Evolutionary conservation across 2,797 vertebrate genomes (phyloP).

Genomic region (Tarsius wallacei): DNA sequence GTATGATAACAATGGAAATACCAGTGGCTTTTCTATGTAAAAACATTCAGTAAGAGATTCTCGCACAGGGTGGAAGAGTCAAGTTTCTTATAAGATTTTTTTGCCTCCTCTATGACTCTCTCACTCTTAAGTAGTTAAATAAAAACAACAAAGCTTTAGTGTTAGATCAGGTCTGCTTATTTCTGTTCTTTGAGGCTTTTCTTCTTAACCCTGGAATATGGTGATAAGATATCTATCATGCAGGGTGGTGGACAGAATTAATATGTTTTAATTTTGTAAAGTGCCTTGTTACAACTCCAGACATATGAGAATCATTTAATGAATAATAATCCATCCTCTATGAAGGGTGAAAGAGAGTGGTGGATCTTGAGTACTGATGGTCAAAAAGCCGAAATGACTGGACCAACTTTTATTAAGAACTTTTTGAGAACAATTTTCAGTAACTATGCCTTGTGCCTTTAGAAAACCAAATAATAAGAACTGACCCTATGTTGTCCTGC

Average conservation of each 20-base stretch:
- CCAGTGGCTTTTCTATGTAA: background rate
- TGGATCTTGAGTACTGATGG: background rate
- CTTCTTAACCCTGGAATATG: background rate
- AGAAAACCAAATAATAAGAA: background rate
- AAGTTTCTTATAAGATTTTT: background rate
- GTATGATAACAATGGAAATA: too few relatives aligned
- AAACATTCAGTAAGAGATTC: accelerated
- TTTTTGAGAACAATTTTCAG: background rate
- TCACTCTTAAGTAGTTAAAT: background rate
- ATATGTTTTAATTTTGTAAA: constrained; percentile 74
- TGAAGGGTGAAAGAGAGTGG: background rate
- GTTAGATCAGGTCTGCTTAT: background rate
- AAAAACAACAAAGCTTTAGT: background rate
- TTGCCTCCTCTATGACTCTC: background rate
- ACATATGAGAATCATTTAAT: background rate
- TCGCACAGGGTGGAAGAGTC: background rate
- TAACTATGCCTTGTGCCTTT: background rate
- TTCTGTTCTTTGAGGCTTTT: background rate
- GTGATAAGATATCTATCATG: constrained; percentile 67
- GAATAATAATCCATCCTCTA: constrained; percentile 33
- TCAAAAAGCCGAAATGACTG: background rate
- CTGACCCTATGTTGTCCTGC: background rate
- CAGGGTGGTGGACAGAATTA: constrained; percentile 52
- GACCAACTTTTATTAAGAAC: background rate
- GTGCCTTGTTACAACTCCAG: constrained; percentile 66